These are phyloP conservation scores for Merops nubicus DNA, from an alignment of 2,113 vertebrate genomes.

Conservation along the genomic window DNA sequence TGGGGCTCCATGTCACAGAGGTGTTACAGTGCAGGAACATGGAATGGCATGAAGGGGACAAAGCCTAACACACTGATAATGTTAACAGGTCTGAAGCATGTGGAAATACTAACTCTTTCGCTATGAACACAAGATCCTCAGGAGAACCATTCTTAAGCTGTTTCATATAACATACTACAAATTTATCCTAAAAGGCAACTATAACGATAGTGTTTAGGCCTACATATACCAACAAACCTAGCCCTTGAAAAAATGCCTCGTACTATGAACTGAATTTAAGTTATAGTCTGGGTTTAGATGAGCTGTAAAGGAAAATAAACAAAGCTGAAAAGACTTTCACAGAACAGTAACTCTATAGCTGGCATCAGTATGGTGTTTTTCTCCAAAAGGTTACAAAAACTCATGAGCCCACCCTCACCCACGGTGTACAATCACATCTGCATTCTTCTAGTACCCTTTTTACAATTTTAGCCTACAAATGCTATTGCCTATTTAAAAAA, in stretches of 20 bases:
- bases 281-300: neutral
- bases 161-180: neutral
- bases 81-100: neutral
- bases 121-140: neutral
- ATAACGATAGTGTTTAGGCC: neutral
- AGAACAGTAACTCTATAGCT: neutral
- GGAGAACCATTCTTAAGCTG: neutral
- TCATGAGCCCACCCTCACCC: neutral
- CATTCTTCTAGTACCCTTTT: neutral
- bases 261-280: neutral
- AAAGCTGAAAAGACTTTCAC: neutral
- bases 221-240: neutral
- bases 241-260: neutral
- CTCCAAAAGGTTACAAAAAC: neutral
- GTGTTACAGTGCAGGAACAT: neutral
- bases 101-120: neutral
- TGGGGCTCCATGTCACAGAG: neutral
- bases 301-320: neutral
- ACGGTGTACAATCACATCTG: neutral
- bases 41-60: neutral
- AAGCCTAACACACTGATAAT: neutral
- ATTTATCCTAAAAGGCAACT: neutral
- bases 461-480: neutral
- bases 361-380: neutral
- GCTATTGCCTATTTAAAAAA: neutral